Evolutionary conservation across 2,888 invertebrate species (phyloP), one percentile per base, ranked within the genome.

Genomic region (Mythimna albipuncta): DNA sequence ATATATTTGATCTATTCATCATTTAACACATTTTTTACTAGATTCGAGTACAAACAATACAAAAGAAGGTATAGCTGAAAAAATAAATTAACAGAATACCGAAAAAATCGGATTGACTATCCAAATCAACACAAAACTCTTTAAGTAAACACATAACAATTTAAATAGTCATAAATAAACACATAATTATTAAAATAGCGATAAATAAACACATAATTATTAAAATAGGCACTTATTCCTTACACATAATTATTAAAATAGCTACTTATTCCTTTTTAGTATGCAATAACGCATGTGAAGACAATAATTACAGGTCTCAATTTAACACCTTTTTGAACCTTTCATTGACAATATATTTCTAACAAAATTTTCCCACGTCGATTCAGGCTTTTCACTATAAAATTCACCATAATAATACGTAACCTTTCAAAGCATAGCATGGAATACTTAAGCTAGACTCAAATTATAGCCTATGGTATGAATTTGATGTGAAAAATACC

Each of bases 341-440:
- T 68, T 35, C 57, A 71, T 11, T 9, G n/a, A 26, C 64, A 59
- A 54, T 61, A 58, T 10, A 55, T 21, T 21, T 13, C 26, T 54
- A 26, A 21, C 21, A 10, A 66, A 65, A 69, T 21, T 38, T 82
- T 82, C 83, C 57, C 73, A 82, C 64, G 44, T 64, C 32, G 26
- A 19, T 35, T 35, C 3, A 2, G 6, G n/a, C 1, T 63, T 59
- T 59, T 61, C 59, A 55, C 54, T n/a, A 35, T 68, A 62, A 72
- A 65, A 66, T 63, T 68, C 86, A 84, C 69, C 75, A 85, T 82
- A 88, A 92, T 91, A 89, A 87, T 9, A 73, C 74, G 77, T 75
- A 84, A 75, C 71, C 75, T 83, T 85, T 86, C 77, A 82, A 85
- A 77, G 63, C 81, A 77, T 47, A 0, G 16, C 6, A 47, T 16